Evolutionary conservation across 2,797 vertebrate genomes (phyloP).

Genomic region (Platalea minor): DNA sequence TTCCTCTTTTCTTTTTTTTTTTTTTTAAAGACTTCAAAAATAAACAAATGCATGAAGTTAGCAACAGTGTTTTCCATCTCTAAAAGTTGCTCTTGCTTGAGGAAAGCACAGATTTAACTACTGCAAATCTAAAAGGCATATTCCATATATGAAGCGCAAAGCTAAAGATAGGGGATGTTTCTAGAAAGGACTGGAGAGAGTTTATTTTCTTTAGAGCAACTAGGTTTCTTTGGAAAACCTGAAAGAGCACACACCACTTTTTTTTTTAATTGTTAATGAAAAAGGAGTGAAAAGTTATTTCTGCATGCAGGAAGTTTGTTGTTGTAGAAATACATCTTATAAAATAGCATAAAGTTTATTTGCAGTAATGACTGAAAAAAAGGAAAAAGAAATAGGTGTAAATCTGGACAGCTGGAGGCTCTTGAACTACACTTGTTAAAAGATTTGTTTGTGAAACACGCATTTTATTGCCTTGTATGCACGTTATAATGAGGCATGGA

Average conservation of each 20-base stretch:
- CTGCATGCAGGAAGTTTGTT: conserved; percentile 22
- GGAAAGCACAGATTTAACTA: background rate
- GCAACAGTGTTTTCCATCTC: background rate
- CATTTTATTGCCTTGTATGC: conserved; percentile 85
- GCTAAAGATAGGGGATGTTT: background rate
- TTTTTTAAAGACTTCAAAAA: background rate
- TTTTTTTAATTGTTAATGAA: background rate
- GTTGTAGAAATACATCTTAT: conserved; percentile 25
- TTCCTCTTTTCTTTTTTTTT: background rate
- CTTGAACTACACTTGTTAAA: conserved; percentile 83
- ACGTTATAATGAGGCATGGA: conserved; percentile 92
- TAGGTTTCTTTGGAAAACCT: background rate
- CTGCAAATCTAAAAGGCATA: background rate
- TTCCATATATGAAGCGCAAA: background rate
- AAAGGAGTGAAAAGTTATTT: conserved; percentile 21
- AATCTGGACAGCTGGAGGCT: conserved; percentile 80
- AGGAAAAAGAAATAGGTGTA: conserved; percentile 67
- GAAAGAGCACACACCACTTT: background rate
- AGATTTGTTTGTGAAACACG: conserved; percentile 91
- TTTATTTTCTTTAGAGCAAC: background rate
- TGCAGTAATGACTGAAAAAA: conserved; percentile 32
- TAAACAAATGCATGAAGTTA: background rate
- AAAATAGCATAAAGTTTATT: conserved; percentile 51
- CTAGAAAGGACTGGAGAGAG: background rate
- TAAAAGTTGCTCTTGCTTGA: background rate